Percentiles rank a stretch among this genome's conserved stretches.
These are phyloP conservation scores for Thecocarcelia acutangulata DNA, from an alignment of 2,888 invertebrate genomes.

Conservation along the genomic window DNA sequence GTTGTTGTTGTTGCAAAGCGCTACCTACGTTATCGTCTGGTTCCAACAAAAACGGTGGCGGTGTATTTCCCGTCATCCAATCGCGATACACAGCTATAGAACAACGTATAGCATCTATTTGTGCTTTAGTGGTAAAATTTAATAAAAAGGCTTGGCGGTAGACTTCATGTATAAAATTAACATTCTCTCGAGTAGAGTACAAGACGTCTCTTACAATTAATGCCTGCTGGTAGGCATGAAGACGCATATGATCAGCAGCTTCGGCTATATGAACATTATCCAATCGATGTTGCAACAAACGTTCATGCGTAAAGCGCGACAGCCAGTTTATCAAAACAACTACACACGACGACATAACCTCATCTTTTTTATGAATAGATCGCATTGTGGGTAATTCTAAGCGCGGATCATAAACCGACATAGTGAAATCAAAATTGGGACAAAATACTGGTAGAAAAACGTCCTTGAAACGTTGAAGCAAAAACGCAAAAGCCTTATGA, in stretches of 20 bases:
- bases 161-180: conserved; percentile 96
- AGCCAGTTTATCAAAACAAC: conserved; percentile 95
- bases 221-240: conserved; percentile 78
- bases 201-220: conserved; percentile 92
- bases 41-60: conserved; percentile 91
- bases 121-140: conserved; percentile 87
- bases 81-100: conserved; percentile 97
- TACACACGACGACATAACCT: conserved; percentile 86
- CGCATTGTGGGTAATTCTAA: conserved; percentile 90
- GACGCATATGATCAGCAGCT: conserved; percentile 79
- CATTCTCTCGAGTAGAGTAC: conserved; percentile 92
- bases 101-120: conserved; percentile 92
- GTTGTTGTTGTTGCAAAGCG: conserved; percentile 50
- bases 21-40: conserved; percentile 82
- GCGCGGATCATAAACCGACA: conserved; percentile 91
- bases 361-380: conserved; percentile 84
- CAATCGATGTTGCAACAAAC: conserved; percentile 79
- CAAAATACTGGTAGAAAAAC: conserved; percentile 95
- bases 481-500: conserved; percentile 92
- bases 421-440: conserved; percentile 90
- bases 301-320: conserved; percentile 90
- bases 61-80: conserved; percentile 92
- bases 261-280: conserved; percentile 79
- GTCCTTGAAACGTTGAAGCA: conserved; percentile 94
- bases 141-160: conserved; percentile 95